Evolutionary conservation across 2,888 invertebrate species (phyloP).

Genomic region (Dasysyrphus tricinctus): DNA sequence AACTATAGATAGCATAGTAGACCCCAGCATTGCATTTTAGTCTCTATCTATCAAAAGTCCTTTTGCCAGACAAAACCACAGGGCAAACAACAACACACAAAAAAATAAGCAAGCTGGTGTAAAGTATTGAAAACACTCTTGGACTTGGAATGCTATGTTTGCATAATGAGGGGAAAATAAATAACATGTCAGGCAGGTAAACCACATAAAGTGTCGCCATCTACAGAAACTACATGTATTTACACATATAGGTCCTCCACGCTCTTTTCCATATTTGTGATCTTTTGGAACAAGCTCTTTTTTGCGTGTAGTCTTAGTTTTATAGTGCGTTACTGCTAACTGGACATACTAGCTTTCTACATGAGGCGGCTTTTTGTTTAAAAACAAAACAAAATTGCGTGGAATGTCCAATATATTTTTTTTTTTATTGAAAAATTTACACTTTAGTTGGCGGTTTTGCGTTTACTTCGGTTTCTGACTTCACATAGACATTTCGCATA

Average conservation of each 20-base stretch:
- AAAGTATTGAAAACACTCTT: constrained; percentile 52
- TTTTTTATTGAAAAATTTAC: constrained; percentile 68
- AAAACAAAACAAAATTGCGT: background rate
- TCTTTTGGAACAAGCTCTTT: constrained; percentile 16
- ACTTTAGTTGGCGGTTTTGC: constrained; percentile 37
- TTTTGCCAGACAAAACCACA: constrained; percentile 24
- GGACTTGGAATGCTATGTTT: constrained; percentile 68
- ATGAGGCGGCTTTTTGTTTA: constrained; percentile 31
- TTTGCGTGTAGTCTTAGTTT: background rate
- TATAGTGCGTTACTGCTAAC: constrained; percentile 31
- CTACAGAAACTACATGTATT: constrained; percentile 3
- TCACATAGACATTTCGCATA: constrained; percentile 61
- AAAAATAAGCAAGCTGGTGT: background rate
- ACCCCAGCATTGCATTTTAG: constrained; percentile 26
- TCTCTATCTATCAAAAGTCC: constrained; percentile 68
- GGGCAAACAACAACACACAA: background rate
- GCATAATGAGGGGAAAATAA: constrained; percentile 75
- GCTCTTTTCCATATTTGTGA: background rate
- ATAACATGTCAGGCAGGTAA: constrained; percentile 66
- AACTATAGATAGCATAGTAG: background rate
- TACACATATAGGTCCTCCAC: background rate
- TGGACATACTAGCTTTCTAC: constrained; percentile 17
- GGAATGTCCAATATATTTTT: constrained; percentile 34
- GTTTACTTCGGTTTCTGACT: constrained; percentile 55
- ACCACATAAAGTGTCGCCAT: constrained; percentile 74